Evolutionary conservation across 2,888 invertebrate genomes (phyloP).

Genomic region (Flexamia atlantica): DNA sequence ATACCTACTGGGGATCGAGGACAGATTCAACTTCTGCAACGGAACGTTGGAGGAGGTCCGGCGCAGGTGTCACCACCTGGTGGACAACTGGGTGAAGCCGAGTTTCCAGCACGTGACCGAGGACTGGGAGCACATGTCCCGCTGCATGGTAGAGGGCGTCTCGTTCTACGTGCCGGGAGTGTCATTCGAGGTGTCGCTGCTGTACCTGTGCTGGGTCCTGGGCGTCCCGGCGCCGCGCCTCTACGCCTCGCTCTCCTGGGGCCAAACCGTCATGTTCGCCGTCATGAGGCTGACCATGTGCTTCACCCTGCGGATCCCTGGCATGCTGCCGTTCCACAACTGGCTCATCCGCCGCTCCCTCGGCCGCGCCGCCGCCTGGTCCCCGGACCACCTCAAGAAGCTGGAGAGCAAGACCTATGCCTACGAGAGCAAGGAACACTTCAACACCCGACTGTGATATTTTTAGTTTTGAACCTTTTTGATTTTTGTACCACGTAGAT

Average conservation of each 20-base stretch:
- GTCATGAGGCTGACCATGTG: slow-evolving; percentile 64
- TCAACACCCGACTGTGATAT: slow-evolving; percentile 56
- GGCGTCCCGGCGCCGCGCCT: slow-evolving; percentile 67
- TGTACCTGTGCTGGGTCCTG: slow-evolving; percentile 72
- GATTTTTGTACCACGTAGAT: neutral
- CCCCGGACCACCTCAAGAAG: slow-evolving; percentile 41
- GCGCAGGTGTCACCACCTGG: slow-evolving; percentile 71
- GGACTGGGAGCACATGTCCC: slow-evolving; percentile 75
- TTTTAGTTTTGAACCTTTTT: neutral
- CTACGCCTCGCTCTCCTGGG: slow-evolving; percentile 41
- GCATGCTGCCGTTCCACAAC: slow-evolving; percentile 61
- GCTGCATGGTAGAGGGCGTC: slow-evolving; percentile 73
- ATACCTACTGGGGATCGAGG: slow-evolving; percentile 76
- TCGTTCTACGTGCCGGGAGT: slow-evolving; percentile 71
- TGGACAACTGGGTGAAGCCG: slow-evolving; percentile 73
- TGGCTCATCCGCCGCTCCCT: slow-evolving; percentile 4
- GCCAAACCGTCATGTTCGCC: slow-evolving; percentile 57
- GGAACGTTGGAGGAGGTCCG: slow-evolving; percentile 73
- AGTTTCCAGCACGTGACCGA: slow-evolving; percentile 72
- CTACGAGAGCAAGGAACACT: slow-evolving; percentile 11
- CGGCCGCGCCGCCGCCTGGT: neutral
- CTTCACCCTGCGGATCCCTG: slow-evolving; percentile 63
- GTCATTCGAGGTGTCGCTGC: slow-evolving; percentile 71
- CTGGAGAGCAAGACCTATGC: slow-evolving; percentile 40
- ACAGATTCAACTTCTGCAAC: slow-evolving; percentile 74